Conservation (phyloP, 2,797 vertebrate genomes). For the Adrianichthys oophorus region DNA sequence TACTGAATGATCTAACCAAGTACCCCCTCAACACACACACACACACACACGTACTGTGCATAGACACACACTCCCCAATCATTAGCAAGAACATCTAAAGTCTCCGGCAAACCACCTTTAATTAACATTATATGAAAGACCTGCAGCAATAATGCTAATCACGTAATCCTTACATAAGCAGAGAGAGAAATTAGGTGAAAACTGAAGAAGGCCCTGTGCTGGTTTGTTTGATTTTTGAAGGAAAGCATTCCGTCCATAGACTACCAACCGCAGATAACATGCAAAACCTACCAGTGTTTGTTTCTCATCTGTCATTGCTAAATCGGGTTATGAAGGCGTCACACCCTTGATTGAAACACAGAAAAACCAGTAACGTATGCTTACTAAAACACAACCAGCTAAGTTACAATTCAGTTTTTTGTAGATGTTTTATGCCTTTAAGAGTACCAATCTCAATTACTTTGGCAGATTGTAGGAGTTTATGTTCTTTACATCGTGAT, state of each 20-base stretch:
- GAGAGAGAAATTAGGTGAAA: constrained; percentile 37
- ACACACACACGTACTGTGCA: no score
- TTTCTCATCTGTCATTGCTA: constrained; percentile 13
- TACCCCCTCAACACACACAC: no score
- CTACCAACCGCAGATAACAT: constrained; percentile 4
- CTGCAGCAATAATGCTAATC: constrained; percentile 50
- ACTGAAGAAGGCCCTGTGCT: constrained; percentile 25
- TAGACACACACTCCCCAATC: constrained; percentile 4
- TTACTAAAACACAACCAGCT: not conserved
- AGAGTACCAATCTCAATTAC: not conserved
- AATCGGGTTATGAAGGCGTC: constrained; percentile 1
- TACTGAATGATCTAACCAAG: constrained; percentile 24
- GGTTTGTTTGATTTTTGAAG: constrained; percentile 7
- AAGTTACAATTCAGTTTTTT: no score
- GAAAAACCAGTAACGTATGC: constrained; percentile 2
- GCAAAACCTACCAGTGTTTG: constrained; percentile 9
- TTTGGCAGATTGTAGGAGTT: no score
- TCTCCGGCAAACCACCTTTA: constrained; percentile 45
- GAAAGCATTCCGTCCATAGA: not conserved
- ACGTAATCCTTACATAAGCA: constrained; percentile 56
- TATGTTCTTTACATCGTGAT: no score
- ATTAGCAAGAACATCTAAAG: constrained; percentile 61
- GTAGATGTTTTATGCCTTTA: not conserved
- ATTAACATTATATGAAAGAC: constrained; percentile 46
- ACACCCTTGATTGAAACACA: not conserved